Conservation (phyloP, 2,888 invertebrate genomes). For the Nymphalis c-album region DNA sequence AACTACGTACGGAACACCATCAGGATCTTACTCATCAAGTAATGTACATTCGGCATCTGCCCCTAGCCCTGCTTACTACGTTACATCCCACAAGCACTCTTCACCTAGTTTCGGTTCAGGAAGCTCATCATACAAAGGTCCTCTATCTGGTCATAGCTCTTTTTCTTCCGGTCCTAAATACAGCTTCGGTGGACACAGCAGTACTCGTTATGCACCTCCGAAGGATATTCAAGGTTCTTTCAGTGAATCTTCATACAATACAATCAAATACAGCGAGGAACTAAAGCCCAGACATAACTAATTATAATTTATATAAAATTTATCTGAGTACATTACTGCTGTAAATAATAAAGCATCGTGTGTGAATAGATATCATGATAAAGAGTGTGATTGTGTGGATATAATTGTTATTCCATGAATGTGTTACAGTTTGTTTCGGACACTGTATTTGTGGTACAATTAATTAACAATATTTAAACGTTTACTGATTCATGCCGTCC, state of each 20-base stretch:
- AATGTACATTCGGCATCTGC: slow-evolving; percentile 63
- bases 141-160: slow-evolving; percentile 58
- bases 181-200: slow-evolving; percentile 58
- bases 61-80: slow-evolving; percentile 62
- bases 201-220: slow-evolving; percentile 58
- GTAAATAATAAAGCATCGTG: slow-evolving; percentile 56
- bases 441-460: slow-evolving; percentile 62
- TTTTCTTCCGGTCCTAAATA: slow-evolving; percentile 65
- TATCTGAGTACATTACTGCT: slow-evolving; percentile 38
- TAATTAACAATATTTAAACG: slow-evolving; percentile 50
- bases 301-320: slow-evolving; percentile 9
- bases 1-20: slow-evolving; percentile 61
- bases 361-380: slow-evolving; percentile 35
- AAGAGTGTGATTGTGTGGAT: slow-evolving; percentile 47
- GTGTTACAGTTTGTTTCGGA: slow-evolving; percentile 44
- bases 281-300: slow-evolving; percentile 67
- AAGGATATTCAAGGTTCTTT: slow-evolving; percentile 68
- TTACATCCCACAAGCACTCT: slow-evolving; percentile 58
- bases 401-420: slow-evolving; percentile 51
- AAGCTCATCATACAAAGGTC: slow-evolving; percentile 61
- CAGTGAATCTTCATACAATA: slow-evolving; percentile 73
- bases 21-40: slow-evolving; percentile 54
- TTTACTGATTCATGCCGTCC: slow-evolving; percentile 47
- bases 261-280: slow-evolving; percentile 77
- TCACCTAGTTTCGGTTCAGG: slow-evolving; percentile 59